phyloP scores from a whole-genome alignment of 2,113 vertebrate species.

The Nannobrachium achirus region DNA sequence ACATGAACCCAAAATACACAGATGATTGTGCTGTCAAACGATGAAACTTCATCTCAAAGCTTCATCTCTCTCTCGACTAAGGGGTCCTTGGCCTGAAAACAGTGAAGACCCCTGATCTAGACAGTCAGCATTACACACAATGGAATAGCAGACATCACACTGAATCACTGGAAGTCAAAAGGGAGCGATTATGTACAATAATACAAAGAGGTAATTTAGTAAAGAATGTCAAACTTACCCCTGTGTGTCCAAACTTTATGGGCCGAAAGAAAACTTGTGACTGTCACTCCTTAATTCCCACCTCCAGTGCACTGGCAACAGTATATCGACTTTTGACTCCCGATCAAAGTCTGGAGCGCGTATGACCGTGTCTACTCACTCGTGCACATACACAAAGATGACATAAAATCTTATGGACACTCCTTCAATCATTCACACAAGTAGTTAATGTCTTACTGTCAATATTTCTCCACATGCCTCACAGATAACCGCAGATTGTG shows the following conservation, averaged over 20 bases:
- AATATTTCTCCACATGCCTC: slow-evolving; percentile 22
- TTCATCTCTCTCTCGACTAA: too few relatives aligned
- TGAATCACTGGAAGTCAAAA: too few relatives aligned
- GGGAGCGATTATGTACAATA: neutral
- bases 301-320: neutral
- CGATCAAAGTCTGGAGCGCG: slow-evolving; percentile 76
- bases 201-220: neutral
- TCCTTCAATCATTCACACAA: slow-evolving; percentile 70
- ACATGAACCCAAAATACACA: too few relatives aligned
- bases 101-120: too few relatives aligned
- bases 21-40: too few relatives aligned
- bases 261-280: slow-evolving; percentile 37
- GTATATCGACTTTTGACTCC: slow-evolving; percentile 34
- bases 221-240: slow-evolving; percentile 48
- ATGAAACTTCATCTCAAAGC: too few relatives aligned
- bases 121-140: too few relatives aligned
- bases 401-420: slow-evolving; percentile 22
- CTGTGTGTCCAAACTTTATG: neutral
- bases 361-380: slow-evolving; percentile 45
- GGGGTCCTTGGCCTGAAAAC: too few relatives aligned
- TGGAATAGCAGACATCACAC: too few relatives aligned
- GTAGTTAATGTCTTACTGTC: slow-evolving; percentile 78
- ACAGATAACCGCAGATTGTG: slow-evolving; percentile 37
- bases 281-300: slow-evolving; percentile 19
- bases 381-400: slow-evolving; percentile 30